phyloP scores from a whole-genome alignment of 2,797 vertebrate genomes.

The Acrossocheilus wenchowensis region DNA sequence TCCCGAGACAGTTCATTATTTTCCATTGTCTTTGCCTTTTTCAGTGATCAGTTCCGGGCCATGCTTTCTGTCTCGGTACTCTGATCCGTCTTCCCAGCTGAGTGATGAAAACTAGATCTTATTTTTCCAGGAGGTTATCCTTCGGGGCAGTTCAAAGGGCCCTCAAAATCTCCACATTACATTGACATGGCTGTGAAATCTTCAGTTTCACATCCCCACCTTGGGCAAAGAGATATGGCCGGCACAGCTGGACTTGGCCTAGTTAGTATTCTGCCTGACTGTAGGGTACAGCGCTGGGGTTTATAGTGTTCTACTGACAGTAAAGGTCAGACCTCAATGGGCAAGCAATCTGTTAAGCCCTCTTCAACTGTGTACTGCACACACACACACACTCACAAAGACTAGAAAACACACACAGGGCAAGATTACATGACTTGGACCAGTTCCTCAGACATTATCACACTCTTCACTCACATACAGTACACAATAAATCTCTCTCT shows the following conservation, averaged over 20 bases:
- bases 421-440: conserved; percentile 36
- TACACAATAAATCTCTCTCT: conserved; percentile 16
- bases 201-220: conserved; percentile 39
- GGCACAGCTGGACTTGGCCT: conserved; percentile 46
- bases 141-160: conserved; percentile 38
- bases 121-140: conserved; percentile 31
- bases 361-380: conserved; percentile 38
- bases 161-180: conserved; percentile 35
- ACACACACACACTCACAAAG: conserved; percentile 31
- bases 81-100: conserved; percentile 27
- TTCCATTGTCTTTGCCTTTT: conserved; percentile 7
- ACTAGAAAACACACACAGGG: conserved; percentile 30
- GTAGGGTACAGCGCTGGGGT: conserved; percentile 39
- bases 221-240: conserved; percentile 32
- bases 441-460: conserved; percentile 33
- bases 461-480: conserved; percentile 22
- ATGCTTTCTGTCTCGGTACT: conserved; percentile 7
- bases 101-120: conserved; percentile 39
- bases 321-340: conserved; percentile 60
- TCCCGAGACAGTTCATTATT: conserved; percentile 14
- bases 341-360: conserved; percentile 55
- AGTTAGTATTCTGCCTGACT: conserved; percentile 48
- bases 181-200: conserved; percentile 30
- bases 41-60: conserved; percentile 14
- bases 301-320: conserved; percentile 55